A percentile compares a stretch with the other conserved stretches of the same genome.
Conservation (phyloP, 2,113 vertebrate species). For the Indicator indicator region DNA sequence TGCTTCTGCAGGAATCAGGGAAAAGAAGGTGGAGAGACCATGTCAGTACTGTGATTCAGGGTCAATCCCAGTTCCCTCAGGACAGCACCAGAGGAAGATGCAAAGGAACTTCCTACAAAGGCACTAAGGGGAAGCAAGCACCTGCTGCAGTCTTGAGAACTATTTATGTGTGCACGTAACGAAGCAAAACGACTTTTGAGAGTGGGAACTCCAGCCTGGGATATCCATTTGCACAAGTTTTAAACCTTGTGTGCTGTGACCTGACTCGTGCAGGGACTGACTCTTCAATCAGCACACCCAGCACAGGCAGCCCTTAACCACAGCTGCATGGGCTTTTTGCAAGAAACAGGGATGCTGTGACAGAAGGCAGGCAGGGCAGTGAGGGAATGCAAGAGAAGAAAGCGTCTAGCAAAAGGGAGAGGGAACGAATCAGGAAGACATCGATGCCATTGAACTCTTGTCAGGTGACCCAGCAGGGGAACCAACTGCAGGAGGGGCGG, state of each 20-base stretch:
- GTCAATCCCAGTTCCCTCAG: neutral
- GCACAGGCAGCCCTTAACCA: neutral
- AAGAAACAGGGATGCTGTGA: neutral
- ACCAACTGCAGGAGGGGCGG: accelerated
- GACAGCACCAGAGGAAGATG: neutral
- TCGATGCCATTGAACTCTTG: accelerated
- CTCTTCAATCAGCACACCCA: neutral
- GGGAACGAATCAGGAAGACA: neutral
- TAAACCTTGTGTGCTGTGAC: neutral
- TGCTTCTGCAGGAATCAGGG: constrained; percentile 70
- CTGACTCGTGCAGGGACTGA: too few relatives aligned
- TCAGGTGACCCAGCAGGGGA: neutral
- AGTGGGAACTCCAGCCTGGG: neutral
- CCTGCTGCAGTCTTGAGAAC: neutral
- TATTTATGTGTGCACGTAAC: accelerated
- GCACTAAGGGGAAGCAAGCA: neutral
- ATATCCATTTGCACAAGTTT: neutral
- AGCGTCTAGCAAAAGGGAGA: neutral
- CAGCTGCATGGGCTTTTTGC: accelerated
- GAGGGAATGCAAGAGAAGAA: neutral
- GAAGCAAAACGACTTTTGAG: neutral
- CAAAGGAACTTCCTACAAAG: neutral
- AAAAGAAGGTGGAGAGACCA: neutral
- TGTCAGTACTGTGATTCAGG: neutral
- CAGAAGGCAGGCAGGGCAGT: neutral